Conservation (phyloP, 1,140 invertebrate genomes). For the Drosophila asahinai region DNA sequence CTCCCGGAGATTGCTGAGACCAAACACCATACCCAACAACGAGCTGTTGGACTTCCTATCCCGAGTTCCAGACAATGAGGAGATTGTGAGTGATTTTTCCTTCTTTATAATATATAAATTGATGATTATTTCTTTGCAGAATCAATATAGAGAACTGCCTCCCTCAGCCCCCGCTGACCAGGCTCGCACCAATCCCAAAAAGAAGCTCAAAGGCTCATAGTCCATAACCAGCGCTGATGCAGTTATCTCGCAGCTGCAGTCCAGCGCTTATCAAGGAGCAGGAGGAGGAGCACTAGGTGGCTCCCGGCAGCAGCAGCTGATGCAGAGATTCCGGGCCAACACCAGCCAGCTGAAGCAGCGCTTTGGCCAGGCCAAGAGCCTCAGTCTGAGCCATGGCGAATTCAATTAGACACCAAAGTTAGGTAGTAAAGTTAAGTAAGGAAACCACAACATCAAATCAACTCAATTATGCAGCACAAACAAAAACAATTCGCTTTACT, state of each 20-base stretch:
- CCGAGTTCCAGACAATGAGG: slow-evolving; percentile 97
- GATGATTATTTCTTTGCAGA: no score
- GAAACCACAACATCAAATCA: slow-evolving; percentile 34
- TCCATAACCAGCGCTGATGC: slow-evolving; percentile 77
- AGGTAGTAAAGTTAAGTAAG: slow-evolving; percentile 16
- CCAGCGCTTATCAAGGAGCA: slow-evolving; percentile 42
- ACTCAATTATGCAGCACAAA: slow-evolving; percentile 51
- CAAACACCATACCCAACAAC: slow-evolving; percentile 98
- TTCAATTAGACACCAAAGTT: slow-evolving; percentile 62
- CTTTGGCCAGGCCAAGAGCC: slow-evolving; percentile 75
- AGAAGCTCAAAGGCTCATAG: slow-evolving; percentile 87
- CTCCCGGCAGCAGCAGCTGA: slow-evolving; percentile 63
- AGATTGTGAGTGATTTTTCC: slow-evolving; percentile 94
- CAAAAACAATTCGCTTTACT: slow-evolving; percentile 52
- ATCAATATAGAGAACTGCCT: slow-evolving; percentile 87
- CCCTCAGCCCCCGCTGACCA: slow-evolving; percentile 85
- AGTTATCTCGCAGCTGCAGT: slow-evolving; percentile 52
- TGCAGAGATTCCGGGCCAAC: slow-evolving; percentile 78
- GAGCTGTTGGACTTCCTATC: slow-evolving; percentile 98
- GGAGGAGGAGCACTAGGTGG: slow-evolving; percentile 8
- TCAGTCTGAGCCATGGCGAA: slow-evolving; percentile 72
- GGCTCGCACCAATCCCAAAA: slow-evolving; percentile 86
- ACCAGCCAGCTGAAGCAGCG: slow-evolving; percentile 74
- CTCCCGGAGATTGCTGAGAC: slow-evolving; percentile 95
- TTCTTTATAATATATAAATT: no score